A percentile compares a stretch with the other conserved stretches of the same genome.
Evolutionary conservation across 2,797 vertebrate genomes (phyloP).

Genomic region (Cossypha polioptera): DNA sequence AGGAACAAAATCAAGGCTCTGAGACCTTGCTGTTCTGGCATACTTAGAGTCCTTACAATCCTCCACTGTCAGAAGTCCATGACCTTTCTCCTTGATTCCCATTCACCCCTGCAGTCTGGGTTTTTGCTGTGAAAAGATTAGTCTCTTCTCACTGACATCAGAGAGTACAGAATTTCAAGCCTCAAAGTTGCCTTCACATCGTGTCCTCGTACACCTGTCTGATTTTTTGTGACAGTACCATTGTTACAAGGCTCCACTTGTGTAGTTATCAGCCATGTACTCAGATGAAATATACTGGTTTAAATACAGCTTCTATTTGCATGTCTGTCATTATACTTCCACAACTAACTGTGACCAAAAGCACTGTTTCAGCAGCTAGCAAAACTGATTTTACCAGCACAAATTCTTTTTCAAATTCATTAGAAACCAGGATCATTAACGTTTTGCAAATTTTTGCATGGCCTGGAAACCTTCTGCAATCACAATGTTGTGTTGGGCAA

Average conservation of each 20-base stretch:
- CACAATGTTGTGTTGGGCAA: not conserved
- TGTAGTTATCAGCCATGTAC: not conserved
- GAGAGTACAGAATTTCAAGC: not conserved
- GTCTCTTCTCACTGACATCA: not conserved
- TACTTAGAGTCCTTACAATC: not conserved
- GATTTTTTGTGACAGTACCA: not conserved
- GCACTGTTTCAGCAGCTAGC: not conserved
- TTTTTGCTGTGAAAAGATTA: not conserved
- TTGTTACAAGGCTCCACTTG: not conserved
- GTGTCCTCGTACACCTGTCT: not conserved
- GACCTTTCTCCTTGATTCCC: not conserved
- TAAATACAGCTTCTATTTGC: conserved; percentile 2
- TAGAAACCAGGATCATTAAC: not conserved
- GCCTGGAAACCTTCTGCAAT: not conserved
- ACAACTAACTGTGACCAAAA: not conserved
- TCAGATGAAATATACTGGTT: not conserved
- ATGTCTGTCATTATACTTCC: not conserved
- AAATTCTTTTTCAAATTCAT: conserved; percentile 1
- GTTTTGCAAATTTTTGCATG: not conserved
- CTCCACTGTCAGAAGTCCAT: not conserved
- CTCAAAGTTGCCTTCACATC: not conserved
- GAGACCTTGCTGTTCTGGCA: not conserved
- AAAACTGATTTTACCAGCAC: not conserved
- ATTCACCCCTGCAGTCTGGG: not conserved
- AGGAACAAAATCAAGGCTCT: not conserved